Evolutionary conservation across 2,888 invertebrate species (phyloP).

Genomic region (Rhodophaea formosa): DNA sequence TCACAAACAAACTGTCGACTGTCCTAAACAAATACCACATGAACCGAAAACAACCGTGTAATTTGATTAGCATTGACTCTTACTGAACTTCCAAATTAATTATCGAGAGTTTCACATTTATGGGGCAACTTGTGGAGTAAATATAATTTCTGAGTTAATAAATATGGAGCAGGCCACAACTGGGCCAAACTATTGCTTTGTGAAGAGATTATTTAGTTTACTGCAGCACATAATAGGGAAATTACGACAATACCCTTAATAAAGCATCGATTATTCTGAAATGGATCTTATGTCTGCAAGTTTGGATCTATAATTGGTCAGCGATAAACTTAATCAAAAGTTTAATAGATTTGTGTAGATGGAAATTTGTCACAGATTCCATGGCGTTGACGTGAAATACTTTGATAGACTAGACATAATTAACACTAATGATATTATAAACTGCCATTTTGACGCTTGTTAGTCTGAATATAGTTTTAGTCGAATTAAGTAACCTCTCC

Average conservation of each 20-base stretch:
- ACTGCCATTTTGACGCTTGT: too few relatives aligned
- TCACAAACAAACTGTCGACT: not conserved
- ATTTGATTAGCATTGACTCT: not conserved
- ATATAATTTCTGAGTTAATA: conserved; percentile 11
- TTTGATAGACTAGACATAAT: not conserved
- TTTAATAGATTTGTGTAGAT: conserved; percentile 6
- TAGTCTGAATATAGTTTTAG: too few relatives aligned
- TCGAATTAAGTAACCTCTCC: too few relatives aligned
- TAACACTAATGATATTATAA: too few relatives aligned
- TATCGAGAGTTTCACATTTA: conserved; percentile 7
- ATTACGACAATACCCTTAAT: not conserved
- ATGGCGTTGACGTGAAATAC: not conserved
- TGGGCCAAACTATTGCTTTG: conserved; percentile 12
- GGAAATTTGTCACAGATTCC: not conserved
- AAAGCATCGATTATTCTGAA: not conserved
- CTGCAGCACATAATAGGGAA: not conserved
- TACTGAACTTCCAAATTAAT: not conserved
- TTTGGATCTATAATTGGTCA: not conserved
- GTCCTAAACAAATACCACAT: not conserved
- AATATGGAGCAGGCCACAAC: conserved; percentile 1
- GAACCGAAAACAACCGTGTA: not conserved
- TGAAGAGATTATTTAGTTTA: conserved; percentile 3
- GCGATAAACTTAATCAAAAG: not conserved
- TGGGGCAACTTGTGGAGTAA: not conserved
- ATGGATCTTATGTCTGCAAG: not conserved